Base-by-base conservation (phyloP, 2,797 vertebrate genomes). In the Myotis planiceps region DNA sequence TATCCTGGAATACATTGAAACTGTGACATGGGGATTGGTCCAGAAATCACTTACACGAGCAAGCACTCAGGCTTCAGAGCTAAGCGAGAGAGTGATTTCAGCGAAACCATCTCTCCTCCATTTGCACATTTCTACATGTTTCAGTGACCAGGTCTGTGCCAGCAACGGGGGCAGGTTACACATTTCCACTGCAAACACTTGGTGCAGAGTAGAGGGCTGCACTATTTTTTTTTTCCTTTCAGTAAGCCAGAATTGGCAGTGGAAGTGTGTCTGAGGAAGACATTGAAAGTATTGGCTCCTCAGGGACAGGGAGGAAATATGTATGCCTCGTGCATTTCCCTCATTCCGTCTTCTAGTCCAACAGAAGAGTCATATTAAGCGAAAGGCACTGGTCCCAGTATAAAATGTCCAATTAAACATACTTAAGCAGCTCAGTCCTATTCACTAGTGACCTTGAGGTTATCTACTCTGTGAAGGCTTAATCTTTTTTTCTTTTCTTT, bases 221-320 rank as follows among this genome's bases (percentile, higher is more conserved):
- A 19, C 66, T 60, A 78, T 65, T 76, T 92, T 87, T 86, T 92
- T 87, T 91, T 87, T 42, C 78, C 58, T 87, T 68, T 71, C 34
- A 79, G 51, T 90, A 87, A 93, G 34, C 90, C 79, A 94, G 82
- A 86, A 86, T 63, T 92, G 92, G 84, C 84, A 78, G 75, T n/a
- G 27, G 88, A 86, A 94, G 34, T 88, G 63, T n/a, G 65, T 91
- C 63, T 95, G 34, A 63, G 81, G 68, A 92, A 65, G 63, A 49
- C 25, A 71, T 8, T 82, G 63, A 49, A 95, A 93, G 53, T 88
- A 63, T 85, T 89, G 88, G 80, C 45, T 87, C 80, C 76, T 91
- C 47, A 85, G 55, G 51, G 84, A 81, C 34, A 78, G 72, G 63
- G 34, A 89, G 68, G 69, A 75, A 84, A 91, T 32, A 78, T 78